A percentile compares a stretch with the other conserved stretches of the same genome.
Evolutionary conservation across 2,888 invertebrate genomes (phyloP).

Genomic region (Dryobota labecula): DNA sequence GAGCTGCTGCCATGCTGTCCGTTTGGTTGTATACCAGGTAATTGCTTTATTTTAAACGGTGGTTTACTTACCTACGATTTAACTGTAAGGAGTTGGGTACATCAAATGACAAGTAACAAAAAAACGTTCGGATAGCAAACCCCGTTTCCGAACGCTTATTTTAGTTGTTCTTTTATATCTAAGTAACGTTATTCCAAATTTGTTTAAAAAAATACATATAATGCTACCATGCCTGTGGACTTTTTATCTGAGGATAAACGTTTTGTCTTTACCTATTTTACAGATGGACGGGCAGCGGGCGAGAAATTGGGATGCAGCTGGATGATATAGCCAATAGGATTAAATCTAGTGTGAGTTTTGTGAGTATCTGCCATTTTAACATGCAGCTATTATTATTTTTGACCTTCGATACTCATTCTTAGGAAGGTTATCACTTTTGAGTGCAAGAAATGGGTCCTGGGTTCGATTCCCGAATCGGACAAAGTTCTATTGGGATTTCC

Average conservation of each 20-base stretch:
- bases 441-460: not conserved
- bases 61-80: no score
- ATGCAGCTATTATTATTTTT: not conserved
- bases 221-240: not conserved
- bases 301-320: constrained; percentile 72
- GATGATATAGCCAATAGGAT: constrained; percentile 72
- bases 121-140: not conserved
- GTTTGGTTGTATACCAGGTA: constrained; percentile 97
- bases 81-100: no score
- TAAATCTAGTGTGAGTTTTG: constrained; percentile 69
- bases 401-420: not conserved
- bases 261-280: not conserved
- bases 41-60: not conserved
- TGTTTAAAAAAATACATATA: no score
- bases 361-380: constrained; percentile 3
- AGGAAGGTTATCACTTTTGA: not conserved
- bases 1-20: constrained; percentile 93
- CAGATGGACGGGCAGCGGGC: constrained; percentile 76
- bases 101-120: no score
- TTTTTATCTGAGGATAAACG: not conserved
- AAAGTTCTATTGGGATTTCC: not conserved
- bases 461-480: not conserved
- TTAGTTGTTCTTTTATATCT: not conserved
- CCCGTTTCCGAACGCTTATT: not conserved
- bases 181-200: not conserved